Percentiles rank a stretch among this genome's conserved stretches.
Evolutionary conservation across 2,797 vertebrate species (phyloP).

Genomic region (Periophthalmus magnuspinnatus): DNA sequence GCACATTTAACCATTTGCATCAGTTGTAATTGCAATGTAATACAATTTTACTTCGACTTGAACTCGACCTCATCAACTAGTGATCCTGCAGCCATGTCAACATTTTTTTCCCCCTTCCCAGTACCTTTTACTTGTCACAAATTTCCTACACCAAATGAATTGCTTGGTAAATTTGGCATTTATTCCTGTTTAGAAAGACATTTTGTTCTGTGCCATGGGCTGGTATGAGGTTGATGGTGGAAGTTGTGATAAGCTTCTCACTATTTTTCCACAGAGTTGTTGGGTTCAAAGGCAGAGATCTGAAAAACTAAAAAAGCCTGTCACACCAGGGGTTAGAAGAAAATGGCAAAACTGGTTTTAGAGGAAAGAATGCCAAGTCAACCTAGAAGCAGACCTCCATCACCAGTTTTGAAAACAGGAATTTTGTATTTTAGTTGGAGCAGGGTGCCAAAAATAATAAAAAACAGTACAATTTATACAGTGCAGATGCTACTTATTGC

Average conservation of each 20-base stretch:
- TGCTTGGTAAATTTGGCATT: not conserved
- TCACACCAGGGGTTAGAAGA: not conserved
- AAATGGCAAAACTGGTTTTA: not conserved
- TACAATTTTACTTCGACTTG: constrained; percentile 27
- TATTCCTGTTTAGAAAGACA: not conserved
- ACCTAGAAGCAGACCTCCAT: not conserved
- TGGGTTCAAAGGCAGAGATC: not conserved
- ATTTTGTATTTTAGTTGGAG: not conserved
- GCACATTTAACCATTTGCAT: constrained; percentile 49
- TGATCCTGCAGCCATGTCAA: not conserved
- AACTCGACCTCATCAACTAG: constrained; percentile 27
- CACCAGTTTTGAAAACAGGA: not conserved
- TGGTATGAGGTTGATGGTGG: not conserved
- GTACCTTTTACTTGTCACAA: not conserved
- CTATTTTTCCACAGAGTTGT: not conserved
- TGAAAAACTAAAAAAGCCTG: not conserved
- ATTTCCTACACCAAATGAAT: not conserved
- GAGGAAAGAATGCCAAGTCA: not conserved
- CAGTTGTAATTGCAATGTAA: constrained; percentile 47
- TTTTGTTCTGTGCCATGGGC: not conserved
- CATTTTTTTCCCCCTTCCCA: not conserved
- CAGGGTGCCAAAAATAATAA: no score
- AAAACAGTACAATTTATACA: no score
- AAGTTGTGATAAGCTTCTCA: not conserved
- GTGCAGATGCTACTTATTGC: no score